Evolutionary conservation across 1,140 invertebrate genomes (phyloP).

Genomic region (Arion vulgaris): DNA sequence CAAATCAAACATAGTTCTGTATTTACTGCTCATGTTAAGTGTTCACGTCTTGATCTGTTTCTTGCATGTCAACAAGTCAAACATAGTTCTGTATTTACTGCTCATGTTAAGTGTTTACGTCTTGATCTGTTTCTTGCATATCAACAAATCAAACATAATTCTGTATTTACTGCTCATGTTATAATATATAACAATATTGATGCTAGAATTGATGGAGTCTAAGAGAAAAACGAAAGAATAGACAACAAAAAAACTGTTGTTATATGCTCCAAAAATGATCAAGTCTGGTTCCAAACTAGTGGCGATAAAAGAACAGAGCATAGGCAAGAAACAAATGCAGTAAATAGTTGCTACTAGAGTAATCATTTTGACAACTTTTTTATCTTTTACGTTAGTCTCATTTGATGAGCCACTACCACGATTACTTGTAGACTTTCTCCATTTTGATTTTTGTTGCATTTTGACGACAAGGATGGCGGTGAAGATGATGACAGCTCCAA

Average conservation of each 20-base stretch:
- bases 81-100: too few relatives aligned
- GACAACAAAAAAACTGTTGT: background rate
- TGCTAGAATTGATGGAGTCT: background rate
- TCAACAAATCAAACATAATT: background rate
- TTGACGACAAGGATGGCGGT: background rate
- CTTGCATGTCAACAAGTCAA: too few relatives aligned
- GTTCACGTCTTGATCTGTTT: background rate
- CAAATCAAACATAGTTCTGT: too few relatives aligned
- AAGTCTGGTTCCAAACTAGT: background rate
- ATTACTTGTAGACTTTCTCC: background rate
- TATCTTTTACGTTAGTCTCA: background rate
- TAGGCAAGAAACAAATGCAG: constrained; percentile 3
- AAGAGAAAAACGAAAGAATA: background rate
- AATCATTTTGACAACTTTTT: background rate
- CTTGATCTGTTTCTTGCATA: background rate
- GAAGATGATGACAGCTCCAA: background rate
- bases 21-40: too few relatives aligned
- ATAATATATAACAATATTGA: constrained; percentile 16
- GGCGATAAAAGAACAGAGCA: background rate
- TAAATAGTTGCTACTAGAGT: background rate
- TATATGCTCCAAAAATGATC: background rate
- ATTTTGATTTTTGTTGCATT: background rate
- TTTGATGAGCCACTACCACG: background rate
- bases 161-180: constrained; percentile 24
- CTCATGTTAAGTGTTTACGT: too few relatives aligned